Conservation (phyloP, 2,888 invertebrate species). For the Thymelicus lineola region DNA sequence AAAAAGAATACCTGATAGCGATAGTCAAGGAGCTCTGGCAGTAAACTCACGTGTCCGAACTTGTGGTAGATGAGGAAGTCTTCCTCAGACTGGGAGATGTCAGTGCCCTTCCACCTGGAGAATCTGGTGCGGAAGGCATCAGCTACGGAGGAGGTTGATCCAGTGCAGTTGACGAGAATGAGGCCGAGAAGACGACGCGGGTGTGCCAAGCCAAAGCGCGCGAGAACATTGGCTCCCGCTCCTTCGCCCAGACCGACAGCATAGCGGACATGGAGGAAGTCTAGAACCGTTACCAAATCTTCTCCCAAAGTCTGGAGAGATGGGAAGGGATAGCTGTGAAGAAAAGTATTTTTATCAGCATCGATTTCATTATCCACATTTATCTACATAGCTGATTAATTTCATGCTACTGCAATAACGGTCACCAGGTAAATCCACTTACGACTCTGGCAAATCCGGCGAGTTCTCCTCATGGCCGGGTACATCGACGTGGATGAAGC, state of each 20-base stretch:
- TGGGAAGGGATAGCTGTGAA: slow-evolving; percentile 90
- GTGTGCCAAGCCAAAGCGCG: slow-evolving; percentile 93
- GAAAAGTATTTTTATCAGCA: background rate
- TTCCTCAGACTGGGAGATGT: slow-evolving; percentile 94
- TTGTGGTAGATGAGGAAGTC: slow-evolving; percentile 95
- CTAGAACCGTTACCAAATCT: slow-evolving; percentile 92
- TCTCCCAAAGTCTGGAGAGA: slow-evolving; percentile 92
- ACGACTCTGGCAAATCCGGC: slow-evolving; percentile 90
- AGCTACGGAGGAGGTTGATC: slow-evolving; percentile 93
- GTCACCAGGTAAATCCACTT: slow-evolving; percentile 58
- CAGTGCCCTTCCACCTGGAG: slow-evolving; percentile 93
- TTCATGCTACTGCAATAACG: no score
- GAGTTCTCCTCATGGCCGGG: slow-evolving; percentile 95
- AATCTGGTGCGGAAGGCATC: slow-evolving; percentile 94
- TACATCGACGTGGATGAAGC: slow-evolving; percentile 94
- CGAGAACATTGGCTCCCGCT: slow-evolving; percentile 94
- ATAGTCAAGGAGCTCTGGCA: slow-evolving; percentile 60
- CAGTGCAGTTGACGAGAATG: slow-evolving; percentile 94
- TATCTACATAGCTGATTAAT: no score
- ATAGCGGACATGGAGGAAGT: slow-evolving; percentile 92
- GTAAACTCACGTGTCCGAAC: slow-evolving; percentile 94
- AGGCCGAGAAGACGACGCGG: slow-evolving; percentile 91
- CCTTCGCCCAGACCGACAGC: slow-evolving; percentile 95
- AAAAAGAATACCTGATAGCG: slow-evolving; percentile 72
- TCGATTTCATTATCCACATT: no score